Conservation (phyloP, 2,888 invertebrate genomes). For the Helicoverpa assulta region DNA sequence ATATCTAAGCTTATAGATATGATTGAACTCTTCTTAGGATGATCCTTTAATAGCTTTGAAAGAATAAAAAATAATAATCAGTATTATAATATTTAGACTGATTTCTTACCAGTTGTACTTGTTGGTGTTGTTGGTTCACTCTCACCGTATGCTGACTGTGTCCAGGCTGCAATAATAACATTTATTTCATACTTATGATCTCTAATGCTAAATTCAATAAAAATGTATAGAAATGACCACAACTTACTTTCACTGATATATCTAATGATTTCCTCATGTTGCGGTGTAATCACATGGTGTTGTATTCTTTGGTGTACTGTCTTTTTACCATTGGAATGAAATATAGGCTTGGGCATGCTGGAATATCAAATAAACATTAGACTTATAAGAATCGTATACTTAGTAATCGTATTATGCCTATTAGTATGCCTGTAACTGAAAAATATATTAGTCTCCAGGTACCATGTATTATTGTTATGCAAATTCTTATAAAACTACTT, state of each 20-base stretch:
- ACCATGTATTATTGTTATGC: conserved; percentile 12
- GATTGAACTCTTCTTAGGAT: too few relatives aligned
- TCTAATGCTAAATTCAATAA: not conserved
- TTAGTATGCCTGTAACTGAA: not conserved
- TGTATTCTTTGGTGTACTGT: conserved; percentile 91
- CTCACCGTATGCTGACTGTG: conserved; percentile 90
- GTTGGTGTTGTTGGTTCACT: conserved; percentile 90
- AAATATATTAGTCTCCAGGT: conserved; percentile 3
- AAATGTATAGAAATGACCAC: conserved; percentile 9
- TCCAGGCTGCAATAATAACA: conserved; percentile 91
- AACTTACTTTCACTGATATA: conserved; percentile 96
- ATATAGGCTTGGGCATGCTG: conserved; percentile 95
- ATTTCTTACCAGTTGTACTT: conserved; percentile 83
- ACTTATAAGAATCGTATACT: conserved; percentile 18
- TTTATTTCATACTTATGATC: not conserved
- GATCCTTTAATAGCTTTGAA: not conserved
- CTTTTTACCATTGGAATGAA: conserved; percentile 93
- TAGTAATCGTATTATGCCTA: not conserved
- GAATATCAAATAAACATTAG: conserved; percentile 69
- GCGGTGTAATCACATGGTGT: conserved; percentile 92
- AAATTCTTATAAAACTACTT: conserved; percentile 36
- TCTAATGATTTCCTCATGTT: conserved; percentile 96
- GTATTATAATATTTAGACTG: not conserved
- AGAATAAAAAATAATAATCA: not conserved
- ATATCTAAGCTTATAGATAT: too few relatives aligned